Evolutionary conservation across 1,140 invertebrate species (phyloP), one percentile per base, ranked within the genome.

Genomic region (Diabrotica virgifera): DNA sequence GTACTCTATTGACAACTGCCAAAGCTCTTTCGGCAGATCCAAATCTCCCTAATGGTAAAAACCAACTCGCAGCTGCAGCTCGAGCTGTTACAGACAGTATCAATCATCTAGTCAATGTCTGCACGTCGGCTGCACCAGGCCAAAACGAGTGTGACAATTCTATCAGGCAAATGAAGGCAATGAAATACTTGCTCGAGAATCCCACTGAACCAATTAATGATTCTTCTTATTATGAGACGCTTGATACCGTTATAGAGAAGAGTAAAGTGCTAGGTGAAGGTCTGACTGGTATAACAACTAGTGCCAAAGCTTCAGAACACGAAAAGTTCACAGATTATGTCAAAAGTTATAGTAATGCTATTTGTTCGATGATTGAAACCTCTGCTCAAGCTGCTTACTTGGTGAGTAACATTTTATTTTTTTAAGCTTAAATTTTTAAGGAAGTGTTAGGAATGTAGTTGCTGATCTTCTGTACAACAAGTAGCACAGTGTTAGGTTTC

Each of bases 81-180:
- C 85, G 93, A 51, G 87, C 90, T 4, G 93, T 98, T 5, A 97
- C 93, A 0, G 95, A 97, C 68, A 94, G 91, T 74, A 96, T 98
- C 63, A 97, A 97, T 78, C 87, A 92, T 69, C 81, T 97, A 50
- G 90, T 95, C 68, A 90, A 92, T 79, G 87, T 90, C 56, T 94
- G 90, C 77, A 93, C 91, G 5, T 87, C 87, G 52, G 89, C 90
- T 1, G 90, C 92, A 0, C 93, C 95, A 78, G 69, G 96, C 0
- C 94, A 97, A 82, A 96, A 94, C 77, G 97, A 99, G 76, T 98
- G 96, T 79, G 95, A 97, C 75, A 96, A 93, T 76, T 96, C 97
- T 3, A 90, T 98, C n/a, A 84, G 95, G 62, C 92, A 93, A 76
- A 97, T 98, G 65, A 88, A 95, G 77, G 89, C 91, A 51, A 89